Evolutionary conservation across 2,113 vertebrate species (phyloP).

Genomic region (Hymenochirus boettgeri): DNA sequence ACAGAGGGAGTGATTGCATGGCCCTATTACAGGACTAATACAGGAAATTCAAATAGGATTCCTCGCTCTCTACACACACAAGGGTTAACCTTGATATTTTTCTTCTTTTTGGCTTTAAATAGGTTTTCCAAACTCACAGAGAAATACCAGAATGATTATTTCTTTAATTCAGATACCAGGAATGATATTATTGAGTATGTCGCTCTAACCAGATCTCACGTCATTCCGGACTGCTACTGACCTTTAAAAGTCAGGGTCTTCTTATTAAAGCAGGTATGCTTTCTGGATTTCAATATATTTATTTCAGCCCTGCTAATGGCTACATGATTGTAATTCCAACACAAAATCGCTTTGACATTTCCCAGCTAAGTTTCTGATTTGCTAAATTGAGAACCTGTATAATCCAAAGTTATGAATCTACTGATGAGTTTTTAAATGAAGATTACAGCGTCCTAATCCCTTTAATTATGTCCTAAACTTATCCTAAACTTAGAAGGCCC

Average conservation of each 20-base stretch:
- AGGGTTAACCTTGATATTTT: too few species aligned
- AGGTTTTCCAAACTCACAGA: too few species aligned
- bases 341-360: conserved; percentile 32
- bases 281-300: conserved; percentile 28
- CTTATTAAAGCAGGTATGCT: conserved; percentile 20
- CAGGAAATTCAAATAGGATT: too few species aligned
- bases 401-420: not conserved
- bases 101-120: too few species aligned
- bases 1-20: too few species aligned
- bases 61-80: too few species aligned
- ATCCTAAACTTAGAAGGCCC: not conserved
- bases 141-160: too few species aligned
- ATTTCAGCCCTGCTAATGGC: conserved; percentile 12
- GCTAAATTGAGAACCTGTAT: not conserved
- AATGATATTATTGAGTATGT: conserved; percentile 8
- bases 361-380: not conserved
- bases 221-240: not conserved
- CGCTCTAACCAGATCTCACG: not conserved
- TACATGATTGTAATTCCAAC: conserved; percentile 7
- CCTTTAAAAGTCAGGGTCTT: conserved; percentile 30
- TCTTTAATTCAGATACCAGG: not conserved
- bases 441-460: not conserved
- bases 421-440: not conserved
- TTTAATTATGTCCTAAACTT: not conserved
- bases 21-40: too few species aligned